Evolutionary conservation across 2,797 vertebrate genomes (phyloP).

Genomic region (Periparus ater): DNA sequence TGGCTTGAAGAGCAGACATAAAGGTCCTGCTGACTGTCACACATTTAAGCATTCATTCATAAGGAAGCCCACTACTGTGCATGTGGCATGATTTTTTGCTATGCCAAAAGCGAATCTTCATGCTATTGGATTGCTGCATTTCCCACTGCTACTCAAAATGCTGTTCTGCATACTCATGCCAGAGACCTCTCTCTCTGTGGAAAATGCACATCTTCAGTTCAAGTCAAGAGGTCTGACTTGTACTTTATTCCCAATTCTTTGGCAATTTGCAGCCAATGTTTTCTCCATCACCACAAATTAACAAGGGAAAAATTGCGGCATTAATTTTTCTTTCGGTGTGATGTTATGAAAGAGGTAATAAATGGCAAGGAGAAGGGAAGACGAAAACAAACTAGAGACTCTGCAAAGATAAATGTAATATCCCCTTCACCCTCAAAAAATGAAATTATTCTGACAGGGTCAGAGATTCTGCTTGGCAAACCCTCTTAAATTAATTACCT

Average conservation of each 20-base stretch:
- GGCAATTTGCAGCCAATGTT: slow-evolving; percentile 65
- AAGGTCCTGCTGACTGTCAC: slow-evolving; percentile 31
- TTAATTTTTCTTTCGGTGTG: slow-evolving; percentile 67
- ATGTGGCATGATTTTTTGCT: slow-evolving; percentile 34
- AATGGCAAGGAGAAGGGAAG: not conserved
- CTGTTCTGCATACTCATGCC: slow-evolving; percentile 59
- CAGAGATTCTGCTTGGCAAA: slow-evolving; percentile 75
- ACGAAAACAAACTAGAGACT: slow-evolving; percentile 53
- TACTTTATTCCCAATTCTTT: slow-evolving; percentile 36
- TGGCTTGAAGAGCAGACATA: slow-evolving; percentile 35
- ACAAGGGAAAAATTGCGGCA: not conserved
- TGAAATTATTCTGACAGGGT: slow-evolving; percentile 80
- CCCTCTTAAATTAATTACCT: slow-evolving; percentile 83
- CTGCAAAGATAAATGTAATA: slow-evolving; percentile 70
- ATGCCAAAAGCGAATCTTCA: slow-evolving; percentile 47
- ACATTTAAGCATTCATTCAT: slow-evolving; percentile 60
- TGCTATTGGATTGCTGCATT: slow-evolving; percentile 72
- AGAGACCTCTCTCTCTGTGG: not conserved
- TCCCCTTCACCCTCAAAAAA: slow-evolving; percentile 74
- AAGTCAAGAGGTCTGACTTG: slow-evolving; percentile 66
- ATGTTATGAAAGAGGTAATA: slow-evolving; percentile 32
- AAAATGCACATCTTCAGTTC: slow-evolving; percentile 53
- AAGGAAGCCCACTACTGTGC: slow-evolving; percentile 48
- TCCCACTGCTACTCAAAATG: slow-evolving; percentile 70
- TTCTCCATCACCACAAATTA: slow-evolving; percentile 54